Evolutionary conservation across 2,888 invertebrate species (phyloP).

Genomic region (Tuberolachnus salignus): DNA sequence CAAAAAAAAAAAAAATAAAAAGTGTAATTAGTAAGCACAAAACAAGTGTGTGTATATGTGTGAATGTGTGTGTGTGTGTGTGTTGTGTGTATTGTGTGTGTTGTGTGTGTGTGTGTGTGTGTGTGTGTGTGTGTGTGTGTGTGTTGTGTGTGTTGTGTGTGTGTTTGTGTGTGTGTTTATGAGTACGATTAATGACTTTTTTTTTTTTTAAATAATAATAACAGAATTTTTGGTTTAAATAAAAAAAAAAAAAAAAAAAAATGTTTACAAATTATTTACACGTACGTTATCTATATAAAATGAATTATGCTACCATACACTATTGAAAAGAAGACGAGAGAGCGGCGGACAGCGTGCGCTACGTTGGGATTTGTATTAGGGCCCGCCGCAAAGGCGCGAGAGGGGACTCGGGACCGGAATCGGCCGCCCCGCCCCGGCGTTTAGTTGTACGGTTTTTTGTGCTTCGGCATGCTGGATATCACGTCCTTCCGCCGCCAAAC

Average conservation of each 20-base stretch:
- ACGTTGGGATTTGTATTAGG: neutral
- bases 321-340: neutral
- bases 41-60: neutral
- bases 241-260: too few species aligned
- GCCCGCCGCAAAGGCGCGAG: too few species aligned
- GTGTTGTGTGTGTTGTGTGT: too few species aligned
- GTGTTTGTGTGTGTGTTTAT: neutral
- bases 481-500: constrained; percentile 82
- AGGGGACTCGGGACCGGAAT: neutral
- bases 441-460: constrained; percentile 59
- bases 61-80: neutral
- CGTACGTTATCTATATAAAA: constrained; percentile 1
- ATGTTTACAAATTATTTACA: neutral
- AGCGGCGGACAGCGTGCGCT: neutral
- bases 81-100: too few species aligned
- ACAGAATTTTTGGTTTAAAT: neutral
- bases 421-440: neutral
- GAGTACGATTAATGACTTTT: constrained; percentile 12
- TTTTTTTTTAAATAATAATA: neutral
- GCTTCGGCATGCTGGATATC: constrained; percentile 75
- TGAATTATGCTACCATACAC: neutral
- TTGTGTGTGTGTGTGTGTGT: neutral
- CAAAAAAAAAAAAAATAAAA: constrained; percentile 18
- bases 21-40: constrained; percentile 36
- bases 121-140: neutral